Conservation (phyloP, 35 echinoderm and acorn worm species). For the Heliocidaris erythrogramma region DNA sequence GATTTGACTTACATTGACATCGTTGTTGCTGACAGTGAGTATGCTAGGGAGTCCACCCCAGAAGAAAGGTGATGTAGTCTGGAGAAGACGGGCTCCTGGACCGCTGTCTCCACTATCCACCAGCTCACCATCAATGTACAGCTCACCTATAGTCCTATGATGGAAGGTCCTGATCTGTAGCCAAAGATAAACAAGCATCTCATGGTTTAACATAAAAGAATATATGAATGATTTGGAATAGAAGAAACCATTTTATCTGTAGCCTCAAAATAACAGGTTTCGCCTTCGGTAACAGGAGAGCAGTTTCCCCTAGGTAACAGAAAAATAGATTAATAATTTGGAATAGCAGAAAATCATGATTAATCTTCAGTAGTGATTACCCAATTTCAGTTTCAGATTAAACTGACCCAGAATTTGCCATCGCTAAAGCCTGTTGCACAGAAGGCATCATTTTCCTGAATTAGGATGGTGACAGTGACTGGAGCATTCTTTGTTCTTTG, state of each 20-base stretch:
- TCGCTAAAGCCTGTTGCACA: no score
- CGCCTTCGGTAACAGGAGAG: no score
- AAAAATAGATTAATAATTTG: background rate
- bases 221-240: background rate
- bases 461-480: no score
- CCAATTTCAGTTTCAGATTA: no score
- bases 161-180: constrained; percentile 48
- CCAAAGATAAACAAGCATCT: background rate
- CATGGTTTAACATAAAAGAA: background rate
- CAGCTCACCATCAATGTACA: constrained; percentile 61
- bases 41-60: constrained; percentile 53
- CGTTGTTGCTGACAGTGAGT: background rate
- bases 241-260: no score
- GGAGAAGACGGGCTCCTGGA: constrained; percentile 33
- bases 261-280: background rate
- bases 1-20: constrained; percentile 58
- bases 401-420: no score
- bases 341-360: no score
- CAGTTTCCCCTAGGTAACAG: background rate
- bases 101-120: constrained; percentile 41
- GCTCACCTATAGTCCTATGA: constrained; percentile 1
- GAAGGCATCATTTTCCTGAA: no score
- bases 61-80: constrained; percentile 57
- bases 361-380: no score
- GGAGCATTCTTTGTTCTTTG: no score